phyloP scores from a whole-genome alignment of 2,888 invertebrate species.

The Subacronicta megacephala region DNA sequence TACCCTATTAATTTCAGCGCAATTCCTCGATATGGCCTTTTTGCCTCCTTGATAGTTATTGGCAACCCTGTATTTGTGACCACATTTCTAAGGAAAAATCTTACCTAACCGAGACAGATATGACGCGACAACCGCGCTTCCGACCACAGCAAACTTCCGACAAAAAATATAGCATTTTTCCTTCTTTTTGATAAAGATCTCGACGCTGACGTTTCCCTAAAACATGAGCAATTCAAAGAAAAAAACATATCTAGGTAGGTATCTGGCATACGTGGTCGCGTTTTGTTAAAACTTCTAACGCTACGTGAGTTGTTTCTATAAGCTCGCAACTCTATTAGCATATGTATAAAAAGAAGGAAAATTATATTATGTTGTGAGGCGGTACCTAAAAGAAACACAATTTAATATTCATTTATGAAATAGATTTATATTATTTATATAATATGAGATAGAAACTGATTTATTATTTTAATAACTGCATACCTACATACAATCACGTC shows the following conservation, averaged over 20 bases:
- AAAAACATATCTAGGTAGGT: conserved; percentile 29
- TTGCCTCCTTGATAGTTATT: too few relatives aligned
- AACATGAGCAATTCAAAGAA: conserved; percentile 27
- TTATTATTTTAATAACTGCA: too few relatives aligned
- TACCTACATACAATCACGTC: too few relatives aligned
- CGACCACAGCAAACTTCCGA: too few relatives aligned
- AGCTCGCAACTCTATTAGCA: conserved; percentile 20
- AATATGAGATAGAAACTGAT: too few relatives aligned
- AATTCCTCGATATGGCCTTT: too few relatives aligned
- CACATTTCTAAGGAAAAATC: neutral
- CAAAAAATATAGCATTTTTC: conserved; percentile 12
- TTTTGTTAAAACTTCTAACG: conserved; percentile 27
- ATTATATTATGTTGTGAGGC: neutral
- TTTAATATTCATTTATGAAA: neutral
- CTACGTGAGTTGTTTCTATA: conserved; percentile 24
- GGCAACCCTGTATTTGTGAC: too few relatives aligned
- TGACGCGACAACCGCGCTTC: neutral
- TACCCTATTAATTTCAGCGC: too few relatives aligned
- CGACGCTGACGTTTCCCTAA: conserved; percentile 8
- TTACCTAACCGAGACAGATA: neutral
- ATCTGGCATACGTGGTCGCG: conserved; percentile 31
- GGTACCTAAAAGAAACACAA: neutral
- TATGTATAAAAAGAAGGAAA: conserved; percentile 10
- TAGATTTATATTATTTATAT: too few relatives aligned
- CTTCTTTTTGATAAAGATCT: conserved; percentile 35